Conservation (phyloP, 2,113 vertebrate species). For the Ciconia stormi region DNA sequence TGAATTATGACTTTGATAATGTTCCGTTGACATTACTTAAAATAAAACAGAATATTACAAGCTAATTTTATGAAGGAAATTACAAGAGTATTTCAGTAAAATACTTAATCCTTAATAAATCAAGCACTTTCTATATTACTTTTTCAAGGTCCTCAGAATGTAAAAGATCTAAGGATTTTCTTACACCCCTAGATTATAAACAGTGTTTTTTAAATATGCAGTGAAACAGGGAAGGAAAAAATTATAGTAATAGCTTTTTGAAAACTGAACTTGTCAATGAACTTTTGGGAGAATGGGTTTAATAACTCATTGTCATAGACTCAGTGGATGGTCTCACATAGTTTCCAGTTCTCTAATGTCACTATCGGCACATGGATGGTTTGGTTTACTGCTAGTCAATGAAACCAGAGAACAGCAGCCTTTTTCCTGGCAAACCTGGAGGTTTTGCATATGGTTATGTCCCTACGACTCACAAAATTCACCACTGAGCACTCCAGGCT, state of each 20-base stretch:
- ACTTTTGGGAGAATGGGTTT: not conserved
- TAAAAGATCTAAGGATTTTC: not conserved
- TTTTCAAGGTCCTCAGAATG: not conserved
- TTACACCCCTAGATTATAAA: not conserved
- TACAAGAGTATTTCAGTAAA: not conserved
- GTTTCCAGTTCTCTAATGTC: not conserved
- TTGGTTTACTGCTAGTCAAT: not conserved
- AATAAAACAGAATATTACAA: slow-evolving; percentile 37
- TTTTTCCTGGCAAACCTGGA: not conserved
- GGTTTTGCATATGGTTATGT: not conserved
- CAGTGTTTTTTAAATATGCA: not conserved
- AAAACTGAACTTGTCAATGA: not conserved
- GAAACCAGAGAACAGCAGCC: not conserved
- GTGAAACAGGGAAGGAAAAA: not conserved
- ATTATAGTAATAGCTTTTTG: not conserved
- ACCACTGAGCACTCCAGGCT: not conserved
- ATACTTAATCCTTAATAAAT: slow-evolving; percentile 6
- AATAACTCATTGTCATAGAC: not conserved
- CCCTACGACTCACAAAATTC: not conserved
- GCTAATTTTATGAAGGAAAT: slow-evolving; percentile 2
- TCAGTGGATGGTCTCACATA: not conserved
- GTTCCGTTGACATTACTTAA: slow-evolving; percentile 1
- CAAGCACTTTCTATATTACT: not conserved
- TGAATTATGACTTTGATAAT: slow-evolving; percentile 36
- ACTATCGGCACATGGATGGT: not conserved